Evolutionary conservation across 2,888 invertebrate species (phyloP), one percentile per base, ranked within the genome.

Genomic region (Nemotelus nigrinus): DNA sequence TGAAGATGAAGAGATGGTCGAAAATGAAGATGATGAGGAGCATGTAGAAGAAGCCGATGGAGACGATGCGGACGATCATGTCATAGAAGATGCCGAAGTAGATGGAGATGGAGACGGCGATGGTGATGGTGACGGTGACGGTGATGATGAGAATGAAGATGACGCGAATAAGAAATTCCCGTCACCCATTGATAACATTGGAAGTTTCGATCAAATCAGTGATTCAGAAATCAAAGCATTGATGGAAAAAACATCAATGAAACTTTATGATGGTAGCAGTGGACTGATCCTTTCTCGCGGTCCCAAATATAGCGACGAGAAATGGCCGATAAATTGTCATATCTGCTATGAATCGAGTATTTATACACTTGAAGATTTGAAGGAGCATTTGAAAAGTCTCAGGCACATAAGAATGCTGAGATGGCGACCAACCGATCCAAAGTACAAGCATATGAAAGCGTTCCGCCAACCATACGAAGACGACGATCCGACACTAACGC

Each of bases 251-350:
- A 55, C 70, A 3, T 25, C 53, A 7, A 41, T 70, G 8, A 70
- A 70, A 47, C 53, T 80, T 25, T 64, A 60, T 2, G 78, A 79
- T 78, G 80, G 77, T 0, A 65, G 39, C 25, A 57, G 64, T 47
- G 60, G 57, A 55, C 71, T 78, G 43, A 7, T 79, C 0, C 79
- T 79, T 10, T 80, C 80, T 2, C 77, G 80, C 0, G 80, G 80
- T 6, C 80, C 80, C 5, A 80, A 80, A 58, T 80, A 80, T 50
- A 64, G 79, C 3, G 78, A 80, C 6, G 78, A 71, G 47, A 65
- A 55, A n/a, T 80, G 80, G 80, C 80, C 80, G 25, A 45, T 80
- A 0, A 80, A 78, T 67, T 80, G 80, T 63, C 80, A 80, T 55
- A 74, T 79, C 25, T 80, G 80, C 48, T 75, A 77, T 10, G 48